phyloP scores from a whole-genome alignment of 2,797 vertebrate genomes.

The Lepus oiostolus region DNA sequence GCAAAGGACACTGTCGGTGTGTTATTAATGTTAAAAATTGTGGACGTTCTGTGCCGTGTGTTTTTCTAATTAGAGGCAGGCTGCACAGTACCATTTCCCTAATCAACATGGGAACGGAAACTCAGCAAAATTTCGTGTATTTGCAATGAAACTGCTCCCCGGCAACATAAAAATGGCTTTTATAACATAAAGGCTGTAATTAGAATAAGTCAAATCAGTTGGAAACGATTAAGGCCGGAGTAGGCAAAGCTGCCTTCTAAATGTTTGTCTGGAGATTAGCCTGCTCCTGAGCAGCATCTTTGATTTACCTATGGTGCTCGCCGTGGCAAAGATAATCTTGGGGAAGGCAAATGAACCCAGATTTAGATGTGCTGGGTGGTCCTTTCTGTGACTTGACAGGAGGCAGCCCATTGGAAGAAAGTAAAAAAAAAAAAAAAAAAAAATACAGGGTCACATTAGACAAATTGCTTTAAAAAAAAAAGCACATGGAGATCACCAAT shows the following conservation, averaged over 20 bases:
- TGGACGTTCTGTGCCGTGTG: slow-evolving; percentile 88
- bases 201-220: slow-evolving; percentile 93
- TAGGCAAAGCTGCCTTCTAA: slow-evolving; percentile 90
- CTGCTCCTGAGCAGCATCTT: slow-evolving; percentile 88
- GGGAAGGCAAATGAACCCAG: slow-evolving; percentile 88
- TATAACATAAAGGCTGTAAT: slow-evolving; percentile 92
- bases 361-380: slow-evolving; percentile 88
- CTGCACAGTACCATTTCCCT: slow-evolving; percentile 89
- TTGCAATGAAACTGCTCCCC: slow-evolving; percentile 89
- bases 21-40: slow-evolving; percentile 90
- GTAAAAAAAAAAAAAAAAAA: slow-evolving; percentile 73
- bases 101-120: slow-evolving; percentile 90
- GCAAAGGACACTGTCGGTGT: slow-evolving; percentile 85
- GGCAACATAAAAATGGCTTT: slow-evolving; percentile 91
- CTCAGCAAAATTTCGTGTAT: slow-evolving; percentile 90
- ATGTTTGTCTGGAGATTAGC: slow-evolving; percentile 92
- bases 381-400: slow-evolving; percentile 87
- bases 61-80: slow-evolving; percentile 91
- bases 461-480: slow-evolving; percentile 86
- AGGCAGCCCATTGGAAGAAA: slow-evolving; percentile 85
- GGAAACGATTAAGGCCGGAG: slow-evolving; percentile 91
- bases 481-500: slow-evolving; percentile 82
- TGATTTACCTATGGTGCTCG: slow-evolving; percentile 90
- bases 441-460: slow-evolving; percentile 88
- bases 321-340: slow-evolving; percentile 89